Conservation (phyloP, 2,888 invertebrate species). For the Diarsia dahlii region DNA sequence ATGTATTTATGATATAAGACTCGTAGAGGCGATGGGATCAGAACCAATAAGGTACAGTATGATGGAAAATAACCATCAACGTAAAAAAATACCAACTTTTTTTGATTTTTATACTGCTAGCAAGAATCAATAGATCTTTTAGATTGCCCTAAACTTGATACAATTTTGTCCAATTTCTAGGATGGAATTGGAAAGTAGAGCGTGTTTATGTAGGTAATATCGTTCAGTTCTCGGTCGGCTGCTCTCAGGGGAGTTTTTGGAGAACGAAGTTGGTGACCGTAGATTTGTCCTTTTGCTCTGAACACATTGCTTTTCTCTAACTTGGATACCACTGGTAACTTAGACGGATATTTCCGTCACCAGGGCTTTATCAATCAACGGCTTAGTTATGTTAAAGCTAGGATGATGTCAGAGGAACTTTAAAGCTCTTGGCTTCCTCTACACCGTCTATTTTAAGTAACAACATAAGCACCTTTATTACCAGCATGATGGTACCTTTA, state of each 20-base stretch:
- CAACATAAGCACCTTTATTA: conserved; percentile 23
- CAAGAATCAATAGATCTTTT: conserved; percentile 27
- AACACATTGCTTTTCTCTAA: conserved; percentile 24
- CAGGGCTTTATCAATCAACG: not conserved
- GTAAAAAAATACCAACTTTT: conserved; percentile 21
- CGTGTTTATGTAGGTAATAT: conserved; percentile 55
- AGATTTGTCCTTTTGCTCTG: conserved; percentile 39
- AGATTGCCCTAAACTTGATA: conserved; percentile 43
- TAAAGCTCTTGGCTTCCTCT: not conserved
- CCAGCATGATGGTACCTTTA: conserved; percentile 35
- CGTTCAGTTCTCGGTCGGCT: conserved; percentile 38
- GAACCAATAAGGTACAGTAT: conserved; percentile 31
- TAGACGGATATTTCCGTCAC: conserved; percentile 7
- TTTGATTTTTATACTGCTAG: conserved; percentile 13
- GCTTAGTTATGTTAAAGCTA: not conserved
- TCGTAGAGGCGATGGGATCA: conserved; percentile 33
- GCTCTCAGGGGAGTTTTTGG: conserved; percentile 40
- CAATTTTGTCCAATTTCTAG: conserved; percentile 47
- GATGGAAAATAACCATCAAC: conserved; percentile 46
- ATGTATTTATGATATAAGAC: conserved; percentile 57
- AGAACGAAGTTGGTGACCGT: conserved; percentile 29
- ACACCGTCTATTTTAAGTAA: conserved; percentile 5
- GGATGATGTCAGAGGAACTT: conserved; percentile 14
- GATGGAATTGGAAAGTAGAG: conserved; percentile 46
- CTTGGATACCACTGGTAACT: conserved; percentile 7